Evolutionary conservation across 2,888 invertebrate species (phyloP).

Genomic region (Leptinotarsa peninsularis): DNA sequence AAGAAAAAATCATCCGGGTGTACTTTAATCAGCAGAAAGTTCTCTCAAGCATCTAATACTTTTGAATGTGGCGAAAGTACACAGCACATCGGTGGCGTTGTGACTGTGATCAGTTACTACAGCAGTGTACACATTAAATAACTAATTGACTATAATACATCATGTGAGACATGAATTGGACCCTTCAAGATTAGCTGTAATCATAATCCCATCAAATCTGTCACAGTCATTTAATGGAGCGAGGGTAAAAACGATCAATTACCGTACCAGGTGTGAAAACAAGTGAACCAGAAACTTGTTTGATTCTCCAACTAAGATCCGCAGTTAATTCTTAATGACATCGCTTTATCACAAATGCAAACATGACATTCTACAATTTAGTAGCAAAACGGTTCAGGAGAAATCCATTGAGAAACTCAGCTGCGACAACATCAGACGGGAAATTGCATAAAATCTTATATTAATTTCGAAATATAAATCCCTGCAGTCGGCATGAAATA

Average conservation of each 20-base stretch:
- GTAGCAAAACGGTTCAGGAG: constrained; percentile 28
- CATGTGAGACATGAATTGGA: neutral
- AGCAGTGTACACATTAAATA: no score
- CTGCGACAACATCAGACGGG: constrained; percentile 38
- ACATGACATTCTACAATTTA: constrained; percentile 28
- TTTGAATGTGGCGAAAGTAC: no score
- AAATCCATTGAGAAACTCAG: constrained; percentile 40
- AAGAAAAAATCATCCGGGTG: no score
- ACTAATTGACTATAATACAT: no score
- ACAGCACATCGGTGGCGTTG: no score
- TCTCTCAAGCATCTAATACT: no score
- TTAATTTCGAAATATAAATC: constrained; percentile 45
- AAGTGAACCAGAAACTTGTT: constrained; percentile 22
- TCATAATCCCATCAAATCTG: constrained; percentile 23
- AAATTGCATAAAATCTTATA: constrained; percentile 44
- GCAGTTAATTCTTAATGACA: constrained; percentile 29
- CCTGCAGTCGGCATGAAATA: constrained; percentile 37
- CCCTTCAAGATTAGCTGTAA: neutral
- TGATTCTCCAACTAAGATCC: constrained; percentile 19
- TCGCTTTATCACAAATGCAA: constrained; percentile 26
- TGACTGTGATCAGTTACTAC: no score
- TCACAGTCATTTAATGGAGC: constrained; percentile 16
- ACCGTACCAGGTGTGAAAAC: constrained; percentile 26
- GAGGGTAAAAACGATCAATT: constrained; percentile 33
- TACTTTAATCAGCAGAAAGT: no score